Conservation (phyloP, 2,888 invertebrate genomes). For the Caenorhabditis imperialis region DNA sequence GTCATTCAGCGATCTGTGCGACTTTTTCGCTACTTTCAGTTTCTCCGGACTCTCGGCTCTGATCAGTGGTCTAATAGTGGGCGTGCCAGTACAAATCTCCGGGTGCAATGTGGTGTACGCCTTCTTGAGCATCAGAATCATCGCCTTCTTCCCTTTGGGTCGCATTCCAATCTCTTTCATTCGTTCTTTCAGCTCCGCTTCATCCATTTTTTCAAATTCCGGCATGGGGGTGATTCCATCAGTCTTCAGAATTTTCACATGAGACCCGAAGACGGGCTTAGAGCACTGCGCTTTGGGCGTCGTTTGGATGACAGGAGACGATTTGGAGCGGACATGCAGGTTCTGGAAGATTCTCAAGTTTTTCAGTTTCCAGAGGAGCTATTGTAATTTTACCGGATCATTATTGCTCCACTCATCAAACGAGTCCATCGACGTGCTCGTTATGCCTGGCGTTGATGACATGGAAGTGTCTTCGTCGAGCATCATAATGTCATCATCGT, state of each 20-base stretch:
- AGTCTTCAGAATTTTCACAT: slow-evolving; percentile 69
- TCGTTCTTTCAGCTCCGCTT: slow-evolving; percentile 62
- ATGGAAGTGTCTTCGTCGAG: not conserved
- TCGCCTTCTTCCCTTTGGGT: slow-evolving; percentile 70
- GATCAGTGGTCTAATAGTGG: slow-evolving; percentile 55
- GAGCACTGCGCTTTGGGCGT: too few species aligned
- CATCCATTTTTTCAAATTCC: slow-evolving; percentile 63
- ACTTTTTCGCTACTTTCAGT: not conserved
- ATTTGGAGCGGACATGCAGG: not conserved
- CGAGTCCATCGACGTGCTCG: slow-evolving; percentile 26
- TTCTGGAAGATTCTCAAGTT: not conserved
- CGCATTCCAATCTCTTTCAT: slow-evolving; percentile 68
- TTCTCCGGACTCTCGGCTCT: not conserved
- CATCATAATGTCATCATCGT: slow-evolving; percentile 1
- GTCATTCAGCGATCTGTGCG: slow-evolving; percentile 20
- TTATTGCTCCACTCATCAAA: slow-evolving; percentile 41
- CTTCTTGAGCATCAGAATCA: slow-evolving; percentile 63
- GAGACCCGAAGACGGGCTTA: slow-evolving; percentile 55
- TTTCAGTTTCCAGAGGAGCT: slow-evolving; percentile 1
- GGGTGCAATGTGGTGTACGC: slow-evolving; percentile 74
- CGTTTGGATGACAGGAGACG: too few species aligned
- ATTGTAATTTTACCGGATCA: too few species aligned
- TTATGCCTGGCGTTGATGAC: not conserved
- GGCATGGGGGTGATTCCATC: slow-evolving; percentile 71
- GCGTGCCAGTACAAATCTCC: slow-evolving; percentile 52